phyloP scores from a whole-genome alignment of 2,888 invertebrate species.

The Ophion ventricosus region DNA sequence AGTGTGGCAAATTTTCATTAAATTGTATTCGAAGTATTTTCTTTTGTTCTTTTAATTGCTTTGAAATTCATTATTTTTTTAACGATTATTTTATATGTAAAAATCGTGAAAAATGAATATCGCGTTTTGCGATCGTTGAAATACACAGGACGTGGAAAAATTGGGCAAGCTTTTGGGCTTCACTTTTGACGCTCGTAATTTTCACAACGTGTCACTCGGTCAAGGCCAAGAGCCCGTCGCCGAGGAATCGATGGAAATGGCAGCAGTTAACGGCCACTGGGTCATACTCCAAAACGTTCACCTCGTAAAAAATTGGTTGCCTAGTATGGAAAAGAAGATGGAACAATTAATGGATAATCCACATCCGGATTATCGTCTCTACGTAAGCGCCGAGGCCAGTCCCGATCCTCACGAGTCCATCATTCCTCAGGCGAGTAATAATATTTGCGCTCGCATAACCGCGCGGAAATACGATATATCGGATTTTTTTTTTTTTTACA shows the following conservation, averaged over 20 bases:
- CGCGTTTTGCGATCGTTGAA: too few species aligned
- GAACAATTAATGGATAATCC: slow-evolving; percentile 90
- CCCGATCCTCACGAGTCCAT: slow-evolving; percentile 87
- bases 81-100: background rate
- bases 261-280: slow-evolving; percentile 93
- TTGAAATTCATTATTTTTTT: background rate
- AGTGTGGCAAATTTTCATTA: too few species aligned
- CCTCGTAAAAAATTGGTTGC: slow-evolving; percentile 95
- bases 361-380: slow-evolving; percentile 85
- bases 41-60: background rate
- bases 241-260: slow-evolving; percentile 92
- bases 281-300: slow-evolving; percentile 97
- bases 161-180: slow-evolving; percentile 92
- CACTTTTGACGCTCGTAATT: slow-evolving; percentile 91
- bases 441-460: background rate
- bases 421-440: slow-evolving; percentile 84
- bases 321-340: slow-evolving; percentile 94
- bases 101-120: background rate
- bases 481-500: background rate
- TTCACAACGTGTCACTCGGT: slow-evolving; percentile 96
- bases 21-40: too few species aligned
- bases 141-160: slow-evolving; percentile 92
- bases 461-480: slow-evolving; percentile 9
- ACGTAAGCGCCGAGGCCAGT: slow-evolving; percentile 95
- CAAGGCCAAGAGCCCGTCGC: slow-evolving; percentile 98